A percentile compares a stretch with the other conserved stretches of the same genome.
Conservation (phyloP, 37 sponge, comb jelly and placozoan species). For the Tethya wilhelma region DNA sequence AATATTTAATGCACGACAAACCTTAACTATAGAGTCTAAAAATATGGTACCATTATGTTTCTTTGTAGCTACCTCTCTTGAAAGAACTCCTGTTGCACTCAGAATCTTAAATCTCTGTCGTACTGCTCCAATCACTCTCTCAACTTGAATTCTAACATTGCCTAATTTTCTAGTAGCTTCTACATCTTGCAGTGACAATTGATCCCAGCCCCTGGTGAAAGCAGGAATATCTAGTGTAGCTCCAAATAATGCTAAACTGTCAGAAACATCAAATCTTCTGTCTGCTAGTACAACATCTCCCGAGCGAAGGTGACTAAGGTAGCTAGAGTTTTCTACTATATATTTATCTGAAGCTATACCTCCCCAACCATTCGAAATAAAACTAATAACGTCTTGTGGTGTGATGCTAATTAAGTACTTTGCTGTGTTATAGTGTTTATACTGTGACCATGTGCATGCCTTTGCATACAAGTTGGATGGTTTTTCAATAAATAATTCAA, state of each 20-base stretch:
- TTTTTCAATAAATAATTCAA: constrained; percentile 69
- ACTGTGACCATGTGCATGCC: constrained; percentile 55
- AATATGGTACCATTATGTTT: constrained; percentile 6
- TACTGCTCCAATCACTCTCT: constrained; percentile 69
- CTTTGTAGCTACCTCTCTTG: constrained; percentile 14
- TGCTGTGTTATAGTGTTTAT: constrained; percentile 73
- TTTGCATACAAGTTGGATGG: constrained; percentile 60
- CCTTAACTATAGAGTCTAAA: constrained; percentile 42
- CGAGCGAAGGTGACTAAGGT: constrained; percentile 58
- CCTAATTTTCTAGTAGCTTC: constrained; percentile 73
- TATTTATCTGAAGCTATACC: constrained; percentile 75
- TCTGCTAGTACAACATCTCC: constrained; percentile 83
- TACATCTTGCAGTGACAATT: constrained; percentile 48
- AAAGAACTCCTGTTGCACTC: constrained; percentile 33
- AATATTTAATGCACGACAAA: constrained; percentile 66
- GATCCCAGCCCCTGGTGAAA: constrained; percentile 68
- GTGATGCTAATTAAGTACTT: constrained; percentile 67
- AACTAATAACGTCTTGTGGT: constrained; percentile 74
- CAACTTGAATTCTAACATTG: constrained; percentile 83
- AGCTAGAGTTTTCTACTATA: constrained; percentile 63
- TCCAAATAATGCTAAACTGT: constrained; percentile 56
- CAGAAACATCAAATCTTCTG: constrained; percentile 75
- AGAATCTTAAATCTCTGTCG: constrained; percentile 63
- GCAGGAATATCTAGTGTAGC: constrained; percentile 69
- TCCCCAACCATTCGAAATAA: constrained; percentile 68